Evolutionary conservation across 2,888 invertebrate genomes (phyloP).

Genomic region (Catonia carolina): DNA sequence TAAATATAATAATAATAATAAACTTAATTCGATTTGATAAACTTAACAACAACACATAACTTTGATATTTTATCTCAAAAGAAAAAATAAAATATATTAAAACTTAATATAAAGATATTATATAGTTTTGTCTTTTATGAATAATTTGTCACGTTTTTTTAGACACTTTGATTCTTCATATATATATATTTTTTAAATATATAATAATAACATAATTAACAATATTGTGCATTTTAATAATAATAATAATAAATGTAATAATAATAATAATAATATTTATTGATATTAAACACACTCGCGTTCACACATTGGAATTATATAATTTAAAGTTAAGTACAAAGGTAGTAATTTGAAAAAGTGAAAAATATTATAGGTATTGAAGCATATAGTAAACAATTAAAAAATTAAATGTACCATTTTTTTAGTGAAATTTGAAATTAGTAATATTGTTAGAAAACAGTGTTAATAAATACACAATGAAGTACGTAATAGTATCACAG

Average conservation of each 20-base stretch:
- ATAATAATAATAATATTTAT: background rate
- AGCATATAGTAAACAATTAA: conserved; percentile 21
- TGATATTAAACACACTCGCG: background rate
- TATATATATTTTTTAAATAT: background rate
- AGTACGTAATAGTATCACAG: conserved; percentile 36
- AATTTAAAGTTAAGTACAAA: background rate
- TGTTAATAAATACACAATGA: conserved; percentile 24
- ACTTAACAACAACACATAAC: conserved; percentile 9
- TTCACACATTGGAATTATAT: background rate
- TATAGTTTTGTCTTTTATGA: conserved; percentile 10
- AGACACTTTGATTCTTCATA: conserved; percentile 8
- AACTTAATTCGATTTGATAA: too few relatives aligned
- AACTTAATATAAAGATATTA: conserved; percentile 21
- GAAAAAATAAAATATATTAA: conserved; percentile 24
- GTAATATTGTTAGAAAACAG: conserved; percentile 27
- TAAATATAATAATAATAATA: too few relatives aligned
- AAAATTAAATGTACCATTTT: conserved; percentile 23
- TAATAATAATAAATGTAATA: too few relatives aligned
- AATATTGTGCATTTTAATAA: conserved; percentile 7
- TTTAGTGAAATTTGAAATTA: background rate
- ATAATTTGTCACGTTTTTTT: conserved; percentile 17
- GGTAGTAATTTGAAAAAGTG: background rate
- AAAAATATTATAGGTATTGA: background rate
- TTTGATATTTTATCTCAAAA: background rate
- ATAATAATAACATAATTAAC: conserved; percentile 13